Percentiles rank a stretch among this genome's conserved stretches.
phyloP scores from a whole-genome alignment of 2,797 vertebrate species.

The Mastacembelus armatus region DNA sequence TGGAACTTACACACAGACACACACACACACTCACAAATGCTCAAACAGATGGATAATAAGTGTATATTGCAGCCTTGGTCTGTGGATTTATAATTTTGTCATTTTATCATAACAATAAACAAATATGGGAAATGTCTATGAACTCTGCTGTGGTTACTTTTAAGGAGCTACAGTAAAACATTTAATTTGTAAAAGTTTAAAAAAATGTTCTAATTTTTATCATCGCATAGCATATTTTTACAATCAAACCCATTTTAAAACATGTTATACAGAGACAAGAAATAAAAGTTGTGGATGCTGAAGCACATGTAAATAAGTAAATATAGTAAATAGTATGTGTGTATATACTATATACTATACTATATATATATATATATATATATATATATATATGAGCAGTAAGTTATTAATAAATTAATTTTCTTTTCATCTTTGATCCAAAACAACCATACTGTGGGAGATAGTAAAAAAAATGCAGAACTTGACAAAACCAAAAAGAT shows the following conservation, averaged over 20 bases:
- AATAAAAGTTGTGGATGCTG: not conserved
- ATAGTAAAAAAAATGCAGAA: not conserved
- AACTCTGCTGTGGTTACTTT: not conserved
- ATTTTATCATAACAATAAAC: constrained; percentile 21
- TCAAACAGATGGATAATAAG: constrained; percentile 24
- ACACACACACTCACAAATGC: constrained; percentile 2
- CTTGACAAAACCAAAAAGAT: not conserved
- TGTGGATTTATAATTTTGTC: constrained; percentile 25
- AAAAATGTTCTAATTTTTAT: not conserved
- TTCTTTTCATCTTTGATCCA: too few relatives aligned
- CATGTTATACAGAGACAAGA: not conserved
- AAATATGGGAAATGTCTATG: constrained; percentile 12
- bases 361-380: too few relatives aligned
- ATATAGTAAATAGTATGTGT: too few relatives aligned
- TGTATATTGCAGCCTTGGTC: constrained; percentile 17
- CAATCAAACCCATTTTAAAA: not conserved
- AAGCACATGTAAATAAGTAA: too few relatives aligned
- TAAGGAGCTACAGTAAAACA: not conserved
- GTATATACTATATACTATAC: too few relatives aligned
- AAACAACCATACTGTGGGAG: too few relatives aligned
- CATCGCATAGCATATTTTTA: not conserved
- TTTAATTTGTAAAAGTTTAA: not conserved
- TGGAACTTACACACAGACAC: constrained; percentile 51
- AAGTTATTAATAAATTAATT: too few relatives aligned
- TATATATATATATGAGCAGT: too few relatives aligned